phyloP scores from a whole-genome alignment of 2,888 invertebrate genomes.

The Schrankia costaestrigalis region DNA sequence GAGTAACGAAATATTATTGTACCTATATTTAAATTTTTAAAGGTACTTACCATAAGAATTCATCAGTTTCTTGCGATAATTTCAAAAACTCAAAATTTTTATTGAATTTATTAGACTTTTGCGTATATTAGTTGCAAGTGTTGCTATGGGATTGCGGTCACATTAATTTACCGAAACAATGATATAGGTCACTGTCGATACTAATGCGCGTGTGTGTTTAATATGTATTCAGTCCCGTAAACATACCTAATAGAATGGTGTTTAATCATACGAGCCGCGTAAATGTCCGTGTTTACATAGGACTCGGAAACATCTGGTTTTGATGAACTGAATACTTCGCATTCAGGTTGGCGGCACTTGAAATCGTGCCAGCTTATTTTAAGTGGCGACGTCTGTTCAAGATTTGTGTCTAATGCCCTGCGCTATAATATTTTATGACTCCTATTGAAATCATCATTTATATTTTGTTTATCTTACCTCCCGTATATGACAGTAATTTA shows the following conservation, averaged over 20 bases:
- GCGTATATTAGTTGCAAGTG: too few relatives aligned
- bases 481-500: constrained; percentile 9
- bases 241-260: constrained; percentile 38
- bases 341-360: constrained; percentile 76
- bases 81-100: too few relatives aligned
- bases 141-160: too few relatives aligned
- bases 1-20: too few relatives aligned
- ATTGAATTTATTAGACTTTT: too few relatives aligned
- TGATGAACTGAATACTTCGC: constrained; percentile 77
- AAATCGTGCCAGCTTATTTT: constrained; percentile 79
- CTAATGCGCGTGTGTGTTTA: constrained; percentile 12
- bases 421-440: constrained; percentile 55
- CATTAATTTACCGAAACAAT: constrained; percentile 17
- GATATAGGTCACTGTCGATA: constrained; percentile 15
- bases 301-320: constrained; percentile 72
- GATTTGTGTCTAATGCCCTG: constrained; percentile 66
- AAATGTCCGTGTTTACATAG: constrained; percentile 64
- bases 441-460: constrained; percentile 50
- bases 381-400: constrained; percentile 74
- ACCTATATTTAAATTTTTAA: too few relatives aligned
- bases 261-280: constrained; percentile 48
- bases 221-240: constrained; percentile 29
- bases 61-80: too few relatives aligned
- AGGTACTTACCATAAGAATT: too few relatives aligned
- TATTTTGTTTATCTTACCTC: constrained; percentile 21